Percentiles rank a stretch among this genome's conserved stretches.
Conservation (phyloP, 1,140 invertebrate species). For the Drosophila funebris region DNA sequence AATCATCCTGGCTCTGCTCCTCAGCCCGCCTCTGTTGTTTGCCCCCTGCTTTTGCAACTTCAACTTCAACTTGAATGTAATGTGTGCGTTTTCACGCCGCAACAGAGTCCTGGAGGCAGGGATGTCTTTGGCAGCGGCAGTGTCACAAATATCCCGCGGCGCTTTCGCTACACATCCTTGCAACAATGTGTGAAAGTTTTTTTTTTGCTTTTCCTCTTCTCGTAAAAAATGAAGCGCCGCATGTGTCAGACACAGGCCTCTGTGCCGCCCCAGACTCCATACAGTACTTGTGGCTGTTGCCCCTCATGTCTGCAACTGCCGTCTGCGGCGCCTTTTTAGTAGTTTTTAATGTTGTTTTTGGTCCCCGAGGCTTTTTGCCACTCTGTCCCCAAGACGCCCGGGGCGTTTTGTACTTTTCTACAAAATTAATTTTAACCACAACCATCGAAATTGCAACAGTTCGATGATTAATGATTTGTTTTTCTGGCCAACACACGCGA, state of each 20-base stretch:
- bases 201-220: constrained; percentile 62
- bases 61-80: constrained; percentile 39
- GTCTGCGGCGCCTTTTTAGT: constrained; percentile 54
- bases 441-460: constrained; percentile 73
- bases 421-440: constrained; percentile 79
- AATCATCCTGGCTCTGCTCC: constrained; percentile 7
- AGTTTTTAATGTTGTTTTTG: constrained; percentile 81
- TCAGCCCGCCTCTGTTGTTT: neutral
- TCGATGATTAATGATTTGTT: constrained; percentile 74
- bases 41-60: constrained; percentile 2
- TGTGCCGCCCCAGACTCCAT: constrained; percentile 4
- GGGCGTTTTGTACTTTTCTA: constrained; percentile 60
- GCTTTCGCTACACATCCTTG: constrained; percentile 74
- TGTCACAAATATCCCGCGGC: constrained; percentile 74
- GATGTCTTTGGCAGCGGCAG: constrained; percentile 28
- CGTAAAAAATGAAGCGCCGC: constrained; percentile 66
- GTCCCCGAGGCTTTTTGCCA: constrained; percentile 53
- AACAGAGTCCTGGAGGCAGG: neutral
- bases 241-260: constrained; percentile 74
- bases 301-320: constrained; percentile 8
- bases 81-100: constrained; percentile 75
- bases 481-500: constrained; percentile 50
- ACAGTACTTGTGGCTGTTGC: neutral
- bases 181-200: constrained; percentile 83
- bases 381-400: constrained; percentile 19